Evolutionary conservation across 2,113 vertebrate species (phyloP), one percentile per base, ranked within the genome.

Genomic region (Bathybates hornii): DNA sequence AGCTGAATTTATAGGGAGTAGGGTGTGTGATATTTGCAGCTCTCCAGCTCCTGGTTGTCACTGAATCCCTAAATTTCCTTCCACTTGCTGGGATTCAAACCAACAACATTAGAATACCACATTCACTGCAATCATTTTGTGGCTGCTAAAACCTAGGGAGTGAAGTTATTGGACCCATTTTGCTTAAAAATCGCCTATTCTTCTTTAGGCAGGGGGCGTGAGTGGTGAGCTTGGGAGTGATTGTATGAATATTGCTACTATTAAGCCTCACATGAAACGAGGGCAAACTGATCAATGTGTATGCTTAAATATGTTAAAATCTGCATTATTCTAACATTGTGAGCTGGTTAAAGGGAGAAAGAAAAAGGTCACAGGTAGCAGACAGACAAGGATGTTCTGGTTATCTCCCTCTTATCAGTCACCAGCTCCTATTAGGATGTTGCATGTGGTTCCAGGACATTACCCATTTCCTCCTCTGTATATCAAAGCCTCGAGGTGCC

Each of bases 381-480:
- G 54, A 80, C 45, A 85, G 80, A 88, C 87, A 86, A 45, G 89
- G 82, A 92, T 92, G 87, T 89, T 91, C 89, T 84, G 59, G 84
- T 90, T 94, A 94, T 93, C 91, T 95, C 89, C 78, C 78, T 85
- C 90, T 94, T 95, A 95, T 96, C 94, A 94, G 89, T 94, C 94
- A 93, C 91, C 88, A 87, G 90, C 90, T 92, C 90, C 89, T 94
- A 93, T 95, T 95, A 94, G 92, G 92, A 94, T 92, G 87, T 92
- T 92, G 92, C 89, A 94, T 95, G 95, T 92, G 93, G 93, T 95
- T 95, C 91, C 90, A 95, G 94, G 93, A 95, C 95, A 93, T 96
- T 95, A 94, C 91, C 94, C 95, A 95, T 95, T 95, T 96, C 94
- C 95, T 95, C 88, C 91, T 91, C 93, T 95, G 95, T 94, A 94